Evolutionary conservation across 1,140 invertebrate species (phyloP).

Genomic region (Drosophila lacteicornis): DNA sequence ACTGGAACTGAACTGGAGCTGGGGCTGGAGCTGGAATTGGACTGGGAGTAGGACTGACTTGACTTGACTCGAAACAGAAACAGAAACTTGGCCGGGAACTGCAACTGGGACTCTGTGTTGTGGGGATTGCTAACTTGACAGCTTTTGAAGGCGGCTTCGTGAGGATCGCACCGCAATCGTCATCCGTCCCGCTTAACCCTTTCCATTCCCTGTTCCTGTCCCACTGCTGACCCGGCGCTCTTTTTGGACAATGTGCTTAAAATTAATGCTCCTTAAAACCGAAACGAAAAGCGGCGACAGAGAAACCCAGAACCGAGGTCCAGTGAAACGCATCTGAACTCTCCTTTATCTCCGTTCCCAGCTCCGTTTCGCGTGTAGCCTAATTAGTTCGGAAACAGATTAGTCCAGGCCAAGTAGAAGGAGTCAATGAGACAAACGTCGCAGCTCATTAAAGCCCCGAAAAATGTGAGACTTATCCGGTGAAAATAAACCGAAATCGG

Average conservation of each 20-base stretch:
- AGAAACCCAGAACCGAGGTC: slow-evolving; percentile 15
- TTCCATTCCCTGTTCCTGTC: slow-evolving; percentile 4
- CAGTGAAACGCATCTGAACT: slow-evolving; percentile 68
- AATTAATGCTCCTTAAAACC: slow-evolving; percentile 67
- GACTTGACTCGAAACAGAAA: slow-evolving; percentile 6
- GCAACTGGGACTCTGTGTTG: slow-evolving; percentile 61
- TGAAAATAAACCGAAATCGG: slow-evolving; percentile 8
- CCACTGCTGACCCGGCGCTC: slow-evolving; percentile 66
- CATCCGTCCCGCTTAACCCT: slow-evolving; percentile 39
- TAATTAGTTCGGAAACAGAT: slow-evolving; percentile 77
- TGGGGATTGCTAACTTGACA: slow-evolving; percentile 84
- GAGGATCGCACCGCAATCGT: slow-evolving; percentile 72
- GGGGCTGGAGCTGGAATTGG: slow-evolving; percentile 14
- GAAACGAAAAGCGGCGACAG: slow-evolving; percentile 27
- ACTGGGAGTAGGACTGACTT: slow-evolving; percentile 1
- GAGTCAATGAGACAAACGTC: slow-evolving; percentile 55
- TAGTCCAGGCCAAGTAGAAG: slow-evolving; percentile 50
- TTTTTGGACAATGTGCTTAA: slow-evolving; percentile 80
- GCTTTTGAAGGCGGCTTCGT: slow-evolving; percentile 82
- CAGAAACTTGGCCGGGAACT: slow-evolving; percentile 28
- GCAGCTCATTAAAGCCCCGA: slow-evolving; percentile 45
- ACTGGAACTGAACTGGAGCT: slow-evolving; percentile 37
- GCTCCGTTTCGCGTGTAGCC: slow-evolving; percentile 61
- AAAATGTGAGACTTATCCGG: slow-evolving; percentile 19
- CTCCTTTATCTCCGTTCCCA: slow-evolving; percentile 38